Base-by-base conservation (phyloP, 2,113 vertebrate species). In the Mustelus asterias region DNA sequence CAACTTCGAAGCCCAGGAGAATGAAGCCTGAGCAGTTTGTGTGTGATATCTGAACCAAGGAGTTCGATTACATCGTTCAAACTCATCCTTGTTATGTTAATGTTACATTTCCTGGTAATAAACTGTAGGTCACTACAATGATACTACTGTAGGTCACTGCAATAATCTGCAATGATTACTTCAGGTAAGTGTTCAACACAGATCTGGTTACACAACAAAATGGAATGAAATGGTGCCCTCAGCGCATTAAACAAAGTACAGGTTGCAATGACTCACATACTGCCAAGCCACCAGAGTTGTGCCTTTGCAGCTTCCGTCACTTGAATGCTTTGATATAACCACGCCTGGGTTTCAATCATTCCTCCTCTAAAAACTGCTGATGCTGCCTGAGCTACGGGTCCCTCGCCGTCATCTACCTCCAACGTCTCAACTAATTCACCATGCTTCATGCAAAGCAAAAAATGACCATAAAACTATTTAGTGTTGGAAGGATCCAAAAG, bases 1-100 rank as follows among this genome's bases (percentile, higher is more conserved):
- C 60, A 67, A 93, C 16, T 3, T 33, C 29, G 24, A 93, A 93
- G 22, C 60, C 60, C 60, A 18, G n/a, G 89, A 93, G 89, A 92
- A 33, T 37, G 58, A 65, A 63, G 89, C 5, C 7, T 37, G 58
- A 37, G 14, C 18, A n/a, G 54, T 22, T 67, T 93, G 18, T 93
- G 48, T 44, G 48, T 41, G 60, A 93, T 33, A 37, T 93, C n/a
- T 89, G 48, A 89, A 89, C 86, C 60, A 22, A n/a, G 16, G 18
- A 33, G 63, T 93, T 93, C n/a, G 20, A 93, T 93, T 65, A 92
- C 18, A 92, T 63, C 89, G 33, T 63, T 92, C 16, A 92, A 92
- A 63, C 89, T 58, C 58, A 63, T 92, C 58, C 58, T 92, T n/a
- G 16, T 29, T 93, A 67, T 67, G 33, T 67, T 41, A 37, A 93